Evolutionary conservation across 2,797 vertebrate species (phyloP).

Genomic region (Muraenolepis orangiensis): DNA sequence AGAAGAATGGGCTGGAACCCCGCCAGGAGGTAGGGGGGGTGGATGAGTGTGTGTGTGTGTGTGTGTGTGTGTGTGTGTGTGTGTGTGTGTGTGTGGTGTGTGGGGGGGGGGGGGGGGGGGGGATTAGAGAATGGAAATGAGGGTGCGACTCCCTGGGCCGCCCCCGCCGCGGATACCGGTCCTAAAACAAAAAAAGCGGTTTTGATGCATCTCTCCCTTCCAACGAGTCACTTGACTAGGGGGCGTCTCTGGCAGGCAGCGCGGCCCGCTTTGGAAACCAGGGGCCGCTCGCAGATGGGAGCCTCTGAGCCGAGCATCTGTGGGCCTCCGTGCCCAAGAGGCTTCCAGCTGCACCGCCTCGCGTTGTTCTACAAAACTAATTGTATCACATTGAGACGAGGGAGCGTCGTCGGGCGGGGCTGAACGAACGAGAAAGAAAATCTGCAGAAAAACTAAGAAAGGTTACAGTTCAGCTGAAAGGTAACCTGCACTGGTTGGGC

Average conservation of each 20-base stretch:
- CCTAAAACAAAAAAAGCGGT: background rate
- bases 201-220: background rate
- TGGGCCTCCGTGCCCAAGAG: constrained; percentile 50
- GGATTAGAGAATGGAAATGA: constrained; percentile 56
- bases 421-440: background rate
- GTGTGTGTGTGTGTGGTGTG: too few relatives aligned
- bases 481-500: background rate
- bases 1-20: background rate
- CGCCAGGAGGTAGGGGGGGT: background rate
- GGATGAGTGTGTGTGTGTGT: too few relatives aligned
- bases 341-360: constrained; percentile 59
- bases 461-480: background rate
- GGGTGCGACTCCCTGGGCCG: constrained; percentile 14
- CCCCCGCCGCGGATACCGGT: constrained; percentile 19
- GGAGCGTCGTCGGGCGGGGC: constrained; percentile 12
- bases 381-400: constrained; percentile 33
- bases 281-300: background rate
- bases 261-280: background rate
- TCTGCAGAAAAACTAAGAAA: background rate
- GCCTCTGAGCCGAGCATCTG: constrained; percentile 51
- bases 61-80: too few relatives aligned
- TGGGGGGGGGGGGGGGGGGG: background rate
- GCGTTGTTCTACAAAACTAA: constrained; percentile 44
- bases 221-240: background rate
- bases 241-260: background rate